Evolutionary conservation across 2,797 vertebrate genomes (phyloP), one percentile per base, ranked within the genome.

Genomic region (Micropoecilia bifurca): DNA sequence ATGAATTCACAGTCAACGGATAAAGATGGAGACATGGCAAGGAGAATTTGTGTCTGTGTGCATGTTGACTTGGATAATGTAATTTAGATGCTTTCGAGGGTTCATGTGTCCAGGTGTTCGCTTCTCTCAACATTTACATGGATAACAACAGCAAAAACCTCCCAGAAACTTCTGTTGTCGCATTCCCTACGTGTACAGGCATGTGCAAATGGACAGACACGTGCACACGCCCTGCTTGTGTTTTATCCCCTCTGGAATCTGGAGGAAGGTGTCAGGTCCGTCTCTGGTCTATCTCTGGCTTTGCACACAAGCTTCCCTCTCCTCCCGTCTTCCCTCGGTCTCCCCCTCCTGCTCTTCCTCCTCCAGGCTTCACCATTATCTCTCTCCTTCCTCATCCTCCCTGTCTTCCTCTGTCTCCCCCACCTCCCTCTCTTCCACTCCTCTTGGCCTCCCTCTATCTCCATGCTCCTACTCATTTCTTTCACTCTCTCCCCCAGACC

Each of bases 281-380:
- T 93, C 91, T 92, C 89, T 94, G 93, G 91, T 92, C 91, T 94
- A 90, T 93, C 93, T 94, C 90, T 88, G 79, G 79, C 83, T 89
- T 80, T 88, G 77, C 86, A 80, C 86, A 89, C 87, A 74, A 79
- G 81, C 85, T 88, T 78, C 77, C 80, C 76, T 91, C 84, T 85
- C 83, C 94, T 80, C 76, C 77, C 77, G 79, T 79, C 76, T 78
- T 83, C 85, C 82, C 78, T 84, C 86, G 3, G 9, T 68, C 20
- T 41, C 63, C 78, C 74, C 74, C 73, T 72, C 78, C 80, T 74
- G 71, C 73, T 86, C 77, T 79, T 86, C 79, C 75, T 90, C 95
- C 95, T 96, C 91, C 93, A 96, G 96, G 96, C 86, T 88, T 88
- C 76, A 84, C 86, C 79, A 88, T 94, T 91, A 90, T 92, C 89